A percentile compares a stretch with the other conserved stretches of the same genome.
These are phyloP conservation scores for Harpalus rubripes DNA, from an alignment of 2,888 invertebrate species.

Conservation along the genomic window DNA sequence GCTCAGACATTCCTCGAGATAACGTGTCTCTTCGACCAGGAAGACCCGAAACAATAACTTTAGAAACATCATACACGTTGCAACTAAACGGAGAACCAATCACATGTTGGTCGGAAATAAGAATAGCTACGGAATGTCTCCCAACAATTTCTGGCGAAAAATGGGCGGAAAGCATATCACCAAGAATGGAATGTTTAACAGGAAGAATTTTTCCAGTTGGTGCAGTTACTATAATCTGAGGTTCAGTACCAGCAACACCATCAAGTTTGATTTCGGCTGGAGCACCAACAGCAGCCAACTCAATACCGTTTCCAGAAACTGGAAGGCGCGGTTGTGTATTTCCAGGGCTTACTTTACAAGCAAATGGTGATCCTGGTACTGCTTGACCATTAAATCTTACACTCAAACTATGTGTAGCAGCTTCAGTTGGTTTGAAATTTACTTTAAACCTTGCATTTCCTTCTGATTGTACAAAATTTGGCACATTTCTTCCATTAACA, in stretches of 20 bases:
- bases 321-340: constrained; percentile 82
- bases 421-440: constrained; percentile 97
- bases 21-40: constrained; percentile 75
- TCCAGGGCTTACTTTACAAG: constrained; percentile 87
- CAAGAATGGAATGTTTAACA: constrained; percentile 83
- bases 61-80: constrained; percentile 94
- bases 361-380: constrained; percentile 95
- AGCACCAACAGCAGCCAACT: constrained; percentile 84
- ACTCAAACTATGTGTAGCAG: constrained; percentile 93
- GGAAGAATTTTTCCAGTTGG: constrained; percentile 91
- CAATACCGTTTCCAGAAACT: constrained; percentile 84
- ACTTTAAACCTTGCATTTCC: constrained; percentile 96
- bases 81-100: constrained; percentile 96
- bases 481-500: constrained; percentile 97
- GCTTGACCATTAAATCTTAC: constrained; percentile 90
- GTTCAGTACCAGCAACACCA: constrained; percentile 81
- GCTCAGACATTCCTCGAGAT: constrained; percentile 73
- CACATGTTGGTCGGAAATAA: constrained; percentile 90
- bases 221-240: constrained; percentile 87
- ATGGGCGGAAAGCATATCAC: constrained; percentile 86
- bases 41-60: constrained; percentile 86
- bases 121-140: constrained; percentile 90
- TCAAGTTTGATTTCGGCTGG: constrained; percentile 82
- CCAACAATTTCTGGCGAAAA: constrained; percentile 94
- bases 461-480: constrained; percentile 98